Base-by-base conservation (phyloP, 1,140 invertebrate species). In the Pseudoatta argentina region DNA sequence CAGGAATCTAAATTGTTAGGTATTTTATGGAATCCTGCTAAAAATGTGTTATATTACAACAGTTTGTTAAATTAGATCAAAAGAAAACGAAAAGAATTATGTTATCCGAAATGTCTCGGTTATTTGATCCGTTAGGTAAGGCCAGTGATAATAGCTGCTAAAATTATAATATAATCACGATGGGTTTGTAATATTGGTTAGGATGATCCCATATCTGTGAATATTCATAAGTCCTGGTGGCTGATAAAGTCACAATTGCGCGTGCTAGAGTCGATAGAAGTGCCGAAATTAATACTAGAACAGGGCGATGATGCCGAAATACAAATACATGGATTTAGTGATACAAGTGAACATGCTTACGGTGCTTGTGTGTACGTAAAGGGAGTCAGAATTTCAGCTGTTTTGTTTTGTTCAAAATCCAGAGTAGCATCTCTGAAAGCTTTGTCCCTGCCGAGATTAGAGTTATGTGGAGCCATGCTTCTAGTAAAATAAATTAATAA, bases 301-400 rank as follows among this genome's bases (percentile, higher is more conserved):
- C 3, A 30, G 30, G 5, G 4, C 30, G 30, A 3, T 30, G 4
- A 30, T 5, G 1, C 1, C 5, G 7, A 18, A 1, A 14, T 86
- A 1, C 53, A 86, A 6, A 2, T 86, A 5, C 85, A 86, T 2
- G 64, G 64, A 1, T 86, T 86, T 21, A 39, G 85, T 8, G 73
- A 86, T 2, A 39, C 75, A 0, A 78, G 64, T 2, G 24, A 48
- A 1, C 1, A 18, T 0, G 39, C 30, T 0, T 86, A 71, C 6
- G 0, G 27, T 75, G 61, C 4, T 8, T 66, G 0, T 85, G 77
- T 30, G 51, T 24, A 24, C 24, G 24, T 14, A 16, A 44, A 67
- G 0, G 3, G 8, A 24, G 14, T 21, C 0, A 3, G 0, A 1
- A 16, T 1, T 10, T 34, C 18, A 18, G n/a, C 16, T 3, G 18